Conservation (phyloP, 2,888 invertebrate genomes). For the Mythimna impura region DNA sequence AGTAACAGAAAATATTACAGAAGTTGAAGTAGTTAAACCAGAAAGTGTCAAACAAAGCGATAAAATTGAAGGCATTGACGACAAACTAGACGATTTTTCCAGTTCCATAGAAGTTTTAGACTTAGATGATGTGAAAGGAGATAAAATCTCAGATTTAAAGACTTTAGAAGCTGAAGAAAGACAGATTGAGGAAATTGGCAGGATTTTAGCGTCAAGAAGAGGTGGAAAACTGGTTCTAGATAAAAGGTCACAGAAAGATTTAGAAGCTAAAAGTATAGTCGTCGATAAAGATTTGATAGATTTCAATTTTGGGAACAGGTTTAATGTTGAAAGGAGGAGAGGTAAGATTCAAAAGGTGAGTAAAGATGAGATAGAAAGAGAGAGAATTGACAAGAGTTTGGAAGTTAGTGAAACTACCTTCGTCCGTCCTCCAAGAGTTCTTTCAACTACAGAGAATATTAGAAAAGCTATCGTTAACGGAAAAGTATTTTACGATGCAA, state of each 20-base stretch:
- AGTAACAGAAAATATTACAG: conserved; percentile 71
- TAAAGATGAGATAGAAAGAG: conserved; percentile 85
- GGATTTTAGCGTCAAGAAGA: conserved; percentile 82
- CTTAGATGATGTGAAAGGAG: conserved; percentile 83
- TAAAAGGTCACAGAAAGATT: conserved; percentile 84
- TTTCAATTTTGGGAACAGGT: conserved; percentile 83
- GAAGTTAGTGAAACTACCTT: conserved; percentile 88
- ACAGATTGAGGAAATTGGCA: conserved; percentile 88
- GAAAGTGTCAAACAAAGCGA: conserved; percentile 72
- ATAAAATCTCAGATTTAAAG: conserved; percentile 81
- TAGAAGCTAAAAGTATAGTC: conserved; percentile 82
- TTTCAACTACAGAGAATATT: conserved; percentile 85
- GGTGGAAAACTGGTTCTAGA: conserved; percentile 83
- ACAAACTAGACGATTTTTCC: conserved; percentile 84
- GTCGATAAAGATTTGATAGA: conserved; percentile 81
- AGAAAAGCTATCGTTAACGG: conserved; percentile 86
- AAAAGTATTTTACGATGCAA: conserved; percentile 87
- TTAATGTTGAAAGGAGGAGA: conserved; percentile 80
- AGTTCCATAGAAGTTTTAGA: conserved; percentile 86
- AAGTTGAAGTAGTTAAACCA: conserved; percentile 70
- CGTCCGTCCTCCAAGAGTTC: conserved; percentile 83
- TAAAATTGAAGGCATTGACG: conserved; percentile 84
- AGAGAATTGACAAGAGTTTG: conserved; percentile 81
- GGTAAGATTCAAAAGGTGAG: conserved; percentile 83
- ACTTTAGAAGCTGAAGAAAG: conserved; percentile 87